These are phyloP conservation scores for Tilapia sparmanii DNA, from an alignment of 2,113 vertebrate species.

Conservation along the genomic window DNA sequence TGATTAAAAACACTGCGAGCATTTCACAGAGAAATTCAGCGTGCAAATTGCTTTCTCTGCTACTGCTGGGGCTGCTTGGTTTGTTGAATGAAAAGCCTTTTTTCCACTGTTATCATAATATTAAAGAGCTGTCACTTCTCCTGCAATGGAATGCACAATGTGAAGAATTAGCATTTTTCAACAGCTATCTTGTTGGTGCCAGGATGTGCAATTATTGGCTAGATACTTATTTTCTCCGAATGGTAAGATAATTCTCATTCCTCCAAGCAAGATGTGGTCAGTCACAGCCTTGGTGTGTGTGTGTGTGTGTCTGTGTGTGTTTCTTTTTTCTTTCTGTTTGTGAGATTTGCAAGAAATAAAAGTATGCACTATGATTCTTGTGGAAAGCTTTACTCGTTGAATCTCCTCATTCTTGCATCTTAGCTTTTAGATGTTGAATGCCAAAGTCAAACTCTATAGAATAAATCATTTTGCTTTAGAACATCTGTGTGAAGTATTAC, in stretches of 20 bases:
- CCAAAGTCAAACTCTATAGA: not conserved
- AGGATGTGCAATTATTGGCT: constrained; percentile 62
- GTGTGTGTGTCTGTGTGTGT: not conserved
- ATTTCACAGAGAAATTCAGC: constrained; percentile 65
- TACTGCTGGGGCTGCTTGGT: constrained; percentile 39
- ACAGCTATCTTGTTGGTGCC: constrained; percentile 63
- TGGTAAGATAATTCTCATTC: constrained; percentile 22
- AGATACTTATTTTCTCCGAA: constrained; percentile 22
- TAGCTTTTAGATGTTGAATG: not conserved
- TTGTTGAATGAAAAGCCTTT: constrained; percentile 43
- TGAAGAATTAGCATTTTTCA: constrained; percentile 68
- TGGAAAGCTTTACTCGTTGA: constrained; percentile 5
- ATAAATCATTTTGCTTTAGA: not conserved
- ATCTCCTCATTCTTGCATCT: not conserved
- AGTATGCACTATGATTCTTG: not conserved
- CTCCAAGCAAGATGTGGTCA: constrained; percentile 16
- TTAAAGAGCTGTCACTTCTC: constrained; percentile 68
- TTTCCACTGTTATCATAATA: constrained; percentile 60
- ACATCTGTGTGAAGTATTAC: constrained; percentile 5
- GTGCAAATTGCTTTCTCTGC: constrained; percentile 67
- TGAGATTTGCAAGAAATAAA: not conserved
- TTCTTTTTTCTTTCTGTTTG: not conserved
- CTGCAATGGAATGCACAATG: constrained; percentile 64
- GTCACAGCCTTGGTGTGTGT: not conserved
- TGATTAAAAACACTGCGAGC: constrained; percentile 71